Percentiles rank a stretch among this genome's conserved stretches.
Conservation (phyloP, 2,113 vertebrate species). For the Pluvialis apricaria region DNA sequence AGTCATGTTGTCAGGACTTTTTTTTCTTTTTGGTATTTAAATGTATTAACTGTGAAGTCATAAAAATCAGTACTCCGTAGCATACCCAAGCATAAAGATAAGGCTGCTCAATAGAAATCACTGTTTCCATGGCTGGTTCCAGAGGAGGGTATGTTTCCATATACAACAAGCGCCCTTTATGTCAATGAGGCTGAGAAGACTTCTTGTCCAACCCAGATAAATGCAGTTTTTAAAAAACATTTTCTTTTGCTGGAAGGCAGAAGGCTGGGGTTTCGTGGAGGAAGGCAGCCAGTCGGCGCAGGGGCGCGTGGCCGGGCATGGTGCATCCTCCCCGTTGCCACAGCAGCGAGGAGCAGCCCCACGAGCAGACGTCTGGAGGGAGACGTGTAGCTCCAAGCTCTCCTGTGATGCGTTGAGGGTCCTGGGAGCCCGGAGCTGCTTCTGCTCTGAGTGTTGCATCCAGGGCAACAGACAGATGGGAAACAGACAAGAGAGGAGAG, state of each 20-base stretch:
- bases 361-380: rapidly evolving
- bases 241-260: conserved; percentile 51
- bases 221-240: conserved; percentile 19
- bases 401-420: rapidly evolving
- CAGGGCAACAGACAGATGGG: not conserved
- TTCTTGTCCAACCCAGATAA: not conserved
- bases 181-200: not conserved
- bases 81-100: not conserved
- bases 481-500: not conserved
- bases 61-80: not conserved
- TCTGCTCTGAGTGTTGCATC: rapidly evolving
- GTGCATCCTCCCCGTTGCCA: rapidly evolving
- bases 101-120: not conserved
- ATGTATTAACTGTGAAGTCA: not conserved
- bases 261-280: not conserved
- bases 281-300: not conserved
- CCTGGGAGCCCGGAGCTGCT: rapidly evolving
- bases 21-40: not conserved
- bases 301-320: rapidly evolving
- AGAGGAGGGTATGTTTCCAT: conserved; percentile 2
- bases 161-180: not conserved
- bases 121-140: not conserved
- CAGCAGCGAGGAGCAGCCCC: rapidly evolving
- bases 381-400: rapidly evolving
- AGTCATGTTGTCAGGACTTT: not conserved